phyloP scores from a whole-genome alignment of 2,113 vertebrate species.

The Triplophysa rosa region DNA sequence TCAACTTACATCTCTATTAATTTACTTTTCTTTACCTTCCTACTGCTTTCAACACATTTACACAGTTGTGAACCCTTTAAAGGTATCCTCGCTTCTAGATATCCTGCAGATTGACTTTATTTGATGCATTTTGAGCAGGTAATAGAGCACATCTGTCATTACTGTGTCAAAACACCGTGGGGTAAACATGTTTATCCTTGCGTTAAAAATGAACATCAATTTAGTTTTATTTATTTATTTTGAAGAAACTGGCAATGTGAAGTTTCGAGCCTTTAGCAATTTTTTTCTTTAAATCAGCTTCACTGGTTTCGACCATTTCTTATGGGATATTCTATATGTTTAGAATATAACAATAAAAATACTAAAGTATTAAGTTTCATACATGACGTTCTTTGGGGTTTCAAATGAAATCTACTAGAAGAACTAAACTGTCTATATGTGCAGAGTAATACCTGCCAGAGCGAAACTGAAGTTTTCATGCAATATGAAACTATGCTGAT shows the following conservation, averaged over 20 bases:
- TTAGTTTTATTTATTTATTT: neutral
- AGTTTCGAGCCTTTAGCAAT: neutral
- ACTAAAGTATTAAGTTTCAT: too few species aligned
- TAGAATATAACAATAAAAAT: too few species aligned
- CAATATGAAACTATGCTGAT: neutral
- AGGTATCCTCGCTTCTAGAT: neutral
- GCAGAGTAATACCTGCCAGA: neutral
- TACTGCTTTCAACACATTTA: neutral
- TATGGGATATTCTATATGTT: neutral
- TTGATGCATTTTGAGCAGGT: slow-evolving; percentile 15
- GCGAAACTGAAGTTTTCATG: neutral
- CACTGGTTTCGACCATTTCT: neutral
- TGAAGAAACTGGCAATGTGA: neutral
- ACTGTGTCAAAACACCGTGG: neutral
- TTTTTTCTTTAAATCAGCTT: slow-evolving; percentile 4
- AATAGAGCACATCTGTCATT: slow-evolving; percentile 32
- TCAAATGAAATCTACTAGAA: neutral
- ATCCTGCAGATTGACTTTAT: slow-evolving; percentile 25
- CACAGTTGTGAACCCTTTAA: neutral
- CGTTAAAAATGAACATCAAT: slow-evolving; percentile 2
- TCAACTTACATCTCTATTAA: neutral
- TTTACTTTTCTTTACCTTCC: neutral
- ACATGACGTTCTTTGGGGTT: neutral
- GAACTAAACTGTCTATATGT: neutral
- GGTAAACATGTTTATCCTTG: neutral